Base-by-base conservation (phyloP, 2,797 vertebrate genomes). In the Paramormyrops hopkinsi region DNA sequence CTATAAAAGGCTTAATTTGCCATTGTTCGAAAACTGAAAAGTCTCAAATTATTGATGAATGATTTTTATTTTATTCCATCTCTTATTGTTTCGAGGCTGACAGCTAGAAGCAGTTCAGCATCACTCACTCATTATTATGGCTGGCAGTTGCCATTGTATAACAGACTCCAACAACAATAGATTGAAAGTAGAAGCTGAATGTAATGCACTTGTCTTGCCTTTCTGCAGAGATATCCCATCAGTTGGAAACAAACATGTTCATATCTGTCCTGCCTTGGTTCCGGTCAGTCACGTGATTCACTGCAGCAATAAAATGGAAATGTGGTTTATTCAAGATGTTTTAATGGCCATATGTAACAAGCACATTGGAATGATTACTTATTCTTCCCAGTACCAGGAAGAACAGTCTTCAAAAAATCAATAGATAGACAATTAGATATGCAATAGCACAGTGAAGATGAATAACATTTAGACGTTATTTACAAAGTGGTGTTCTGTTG, bases 141-240 rank as follows among this genome's bases (percentile, higher is more conserved):
- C 54, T 88, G 89, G n/a, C 69, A 41, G 41, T 88, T 33, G 41
- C 46, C 22, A 41, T 37, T 89, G 88, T 53, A 22, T n/a, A 88
- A 82, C 86, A 44, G 51, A 89, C n/a, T 83, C 41, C 44, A 83
- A 29, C 73, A n/a, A 87, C 89, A 89, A 88, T 82, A 51, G 65
- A 62, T n/a, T 82, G 86, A 88, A 46, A 89, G 59, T 14, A 29
- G 46, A 25, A 84, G n/a, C 14, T 22, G 37, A 84, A 50, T 84
- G 46, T 50, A 12, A 82, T 46, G 88, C 53, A 89, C 37, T 89
- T 83, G 51, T 89, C 54, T 83, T 83, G 76, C 88, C 76, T 89
- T 89, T 59, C 76, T 56, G 79, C 37, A 29, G 88, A 73, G 76
- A 46, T 44, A 5, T 41, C 41, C 48, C 37, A 89, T 46, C 41